Evolutionary conservation across 2,888 invertebrate genomes (phyloP).

Genomic region (Nesidiocoris tenuis): DNA sequence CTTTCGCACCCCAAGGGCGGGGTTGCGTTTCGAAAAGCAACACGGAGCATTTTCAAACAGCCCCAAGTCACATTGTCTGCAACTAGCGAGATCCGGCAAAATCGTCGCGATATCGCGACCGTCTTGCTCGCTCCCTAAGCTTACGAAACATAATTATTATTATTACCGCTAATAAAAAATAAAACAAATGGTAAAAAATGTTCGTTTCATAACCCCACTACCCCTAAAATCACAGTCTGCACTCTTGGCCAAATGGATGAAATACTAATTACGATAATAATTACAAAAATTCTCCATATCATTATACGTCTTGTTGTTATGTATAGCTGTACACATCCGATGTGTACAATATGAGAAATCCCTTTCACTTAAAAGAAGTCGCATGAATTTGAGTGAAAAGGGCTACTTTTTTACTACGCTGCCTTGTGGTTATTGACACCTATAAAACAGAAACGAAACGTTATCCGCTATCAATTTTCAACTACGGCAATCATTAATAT

Average conservation of each 20-base stretch:
- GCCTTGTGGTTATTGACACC: constrained; percentile 51
- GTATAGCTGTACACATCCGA: constrained; percentile 44
- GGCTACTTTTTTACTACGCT: constrained; percentile 47
- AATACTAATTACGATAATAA: constrained; percentile 18
- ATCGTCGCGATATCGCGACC: constrained; percentile 2
- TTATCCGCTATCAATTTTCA: constrained; percentile 2
- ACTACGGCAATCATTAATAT: neutral
- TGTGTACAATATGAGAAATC: constrained; percentile 41
- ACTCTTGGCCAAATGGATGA: constrained; percentile 51
- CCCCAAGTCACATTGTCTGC: constrained; percentile 52
- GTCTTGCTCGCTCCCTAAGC: constrained; percentile 19
- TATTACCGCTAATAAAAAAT: constrained; percentile 3
- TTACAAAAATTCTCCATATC: constrained; percentile 12
- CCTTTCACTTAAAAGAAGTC: constrained; percentile 33
- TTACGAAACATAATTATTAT: neutral
- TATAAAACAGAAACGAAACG: constrained; percentile 47
- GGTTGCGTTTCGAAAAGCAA: constrained; percentile 36
- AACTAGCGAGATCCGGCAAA: constrained; percentile 33
- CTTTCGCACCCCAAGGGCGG: no score
- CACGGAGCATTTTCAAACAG: constrained; percentile 47
- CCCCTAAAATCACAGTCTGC: constrained; percentile 52
- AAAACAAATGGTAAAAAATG: neutral
- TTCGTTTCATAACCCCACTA: constrained; percentile 17
- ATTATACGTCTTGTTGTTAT: constrained; percentile 15
- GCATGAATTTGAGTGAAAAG: constrained; percentile 32